Conservation (phyloP, 2,888 invertebrate species). For the Agrenia bidenticulata region DNA sequence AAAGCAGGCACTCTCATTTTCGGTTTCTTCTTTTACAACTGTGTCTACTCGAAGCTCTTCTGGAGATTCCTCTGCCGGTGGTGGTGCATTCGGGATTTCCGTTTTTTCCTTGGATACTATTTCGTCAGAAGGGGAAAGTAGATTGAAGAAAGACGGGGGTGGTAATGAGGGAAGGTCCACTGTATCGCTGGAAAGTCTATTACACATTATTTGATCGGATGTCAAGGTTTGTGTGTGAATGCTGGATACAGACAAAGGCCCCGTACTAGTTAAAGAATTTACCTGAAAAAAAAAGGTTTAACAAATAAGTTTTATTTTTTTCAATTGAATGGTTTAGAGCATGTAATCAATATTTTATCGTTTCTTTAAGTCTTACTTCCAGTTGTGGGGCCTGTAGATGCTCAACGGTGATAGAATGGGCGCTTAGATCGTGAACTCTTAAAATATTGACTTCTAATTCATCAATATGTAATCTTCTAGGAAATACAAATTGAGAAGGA, state of each 20-base stretch:
- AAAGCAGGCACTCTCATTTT: slow-evolving; percentile 42
- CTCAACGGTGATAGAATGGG: slow-evolving; percentile 45
- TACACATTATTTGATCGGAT: slow-evolving; percentile 45
- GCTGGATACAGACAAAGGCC: slow-evolving; percentile 37
- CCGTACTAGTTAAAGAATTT: slow-evolving; percentile 41
- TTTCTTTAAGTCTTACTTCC: no score
- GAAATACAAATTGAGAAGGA: slow-evolving; percentile 40
- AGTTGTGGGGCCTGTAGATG: slow-evolving; percentile 46
- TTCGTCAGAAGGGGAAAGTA: slow-evolving; percentile 23
- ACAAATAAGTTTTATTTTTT: no score
- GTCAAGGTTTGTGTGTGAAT: slow-evolving; percentile 44
- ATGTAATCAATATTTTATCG: no score
- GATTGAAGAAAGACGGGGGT: slow-evolving; percentile 44
- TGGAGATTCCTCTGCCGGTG: not conserved
- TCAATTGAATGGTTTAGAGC: no score
- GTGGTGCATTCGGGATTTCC: not conserved
- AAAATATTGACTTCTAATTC: slow-evolving; percentile 52
- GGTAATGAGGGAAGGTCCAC: slow-evolving; percentile 47
- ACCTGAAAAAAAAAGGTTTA: slow-evolving; percentile 43
- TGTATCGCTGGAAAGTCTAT: slow-evolving; percentile 41
- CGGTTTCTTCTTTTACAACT: slow-evolving; percentile 37
- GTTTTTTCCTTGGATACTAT: no score
- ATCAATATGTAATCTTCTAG: slow-evolving; percentile 48
- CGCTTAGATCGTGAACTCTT: slow-evolving; percentile 49
- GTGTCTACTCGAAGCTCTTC: slow-evolving; percentile 36